A percentile compares a stretch with the other conserved stretches of the same genome.
These are phyloP conservation scores for Oncorhynchus clarkii DNA, from an alignment of 2,113 vertebrate genomes.

Conservation along the genomic window DNA sequence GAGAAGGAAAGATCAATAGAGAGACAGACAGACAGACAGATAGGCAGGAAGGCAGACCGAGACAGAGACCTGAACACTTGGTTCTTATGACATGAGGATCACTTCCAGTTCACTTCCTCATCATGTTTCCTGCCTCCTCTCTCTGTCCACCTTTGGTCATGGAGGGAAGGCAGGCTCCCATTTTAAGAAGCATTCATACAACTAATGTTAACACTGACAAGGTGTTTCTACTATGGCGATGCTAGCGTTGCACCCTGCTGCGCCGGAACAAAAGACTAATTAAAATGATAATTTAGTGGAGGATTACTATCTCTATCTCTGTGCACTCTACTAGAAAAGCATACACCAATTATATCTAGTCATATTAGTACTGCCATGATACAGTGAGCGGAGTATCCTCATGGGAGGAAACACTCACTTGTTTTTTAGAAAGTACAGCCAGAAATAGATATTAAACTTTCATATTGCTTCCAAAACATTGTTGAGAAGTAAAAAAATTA, in stretches of 20 bases:
- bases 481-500: background rate
- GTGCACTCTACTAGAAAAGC: slow-evolving; percentile 4
- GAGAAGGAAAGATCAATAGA: background rate
- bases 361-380: slow-evolving; percentile 12
- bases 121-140: background rate
- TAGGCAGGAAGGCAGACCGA: background rate
- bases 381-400: background rate
- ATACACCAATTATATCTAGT: slow-evolving; percentile 11
- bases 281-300: slow-evolving; percentile 33
- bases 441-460: slow-evolving; percentile 1
- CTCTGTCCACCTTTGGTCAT: background rate
- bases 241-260: slow-evolving; percentile 15
- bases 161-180: background rate
- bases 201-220: background rate
- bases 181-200: too few species aligned
- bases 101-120: background rate
- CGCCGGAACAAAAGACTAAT: slow-evolving; percentile 40
- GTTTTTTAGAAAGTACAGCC: background rate
- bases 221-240: background rate
- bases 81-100: background rate
- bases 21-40: background rate
- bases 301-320: background rate
- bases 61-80: background rate
- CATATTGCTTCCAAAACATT: slow-evolving; percentile 3
- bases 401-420: slow-evolving; percentile 7